These are phyloP conservation scores for Pelobates cultripes DNA, from an alignment of 2,797 vertebrate species.

Conservation along the genomic window DNA sequence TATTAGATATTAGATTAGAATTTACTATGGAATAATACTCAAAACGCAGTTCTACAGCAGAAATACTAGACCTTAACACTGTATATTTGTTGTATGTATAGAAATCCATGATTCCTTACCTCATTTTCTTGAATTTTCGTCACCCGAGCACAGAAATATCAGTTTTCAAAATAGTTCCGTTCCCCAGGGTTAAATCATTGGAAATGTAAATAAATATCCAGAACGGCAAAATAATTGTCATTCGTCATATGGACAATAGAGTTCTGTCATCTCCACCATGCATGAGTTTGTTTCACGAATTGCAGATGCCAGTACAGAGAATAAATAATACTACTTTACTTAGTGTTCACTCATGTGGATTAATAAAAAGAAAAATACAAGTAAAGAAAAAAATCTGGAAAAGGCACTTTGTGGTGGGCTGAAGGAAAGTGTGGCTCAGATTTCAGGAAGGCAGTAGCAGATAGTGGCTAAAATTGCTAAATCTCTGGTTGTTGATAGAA, in stretches of 20 bases:
- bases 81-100: neutral
- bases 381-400: slow-evolving; percentile 49
- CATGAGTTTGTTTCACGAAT: slow-evolving; percentile 16
- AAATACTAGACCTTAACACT: neutral
- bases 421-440: slow-evolving; percentile 65
- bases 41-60: neutral
- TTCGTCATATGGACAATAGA: slow-evolving; percentile 39
- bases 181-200: slow-evolving; percentile 35
- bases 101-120: slow-evolving; percentile 19
- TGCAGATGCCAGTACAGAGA: slow-evolving; percentile 14
- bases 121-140: slow-evolving; percentile 43
- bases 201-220: slow-evolving; percentile 33
- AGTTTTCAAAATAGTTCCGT: slow-evolving; percentile 40
- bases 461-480: slow-evolving; percentile 35
- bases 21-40: too few relatives aligned
- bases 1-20: too few relatives aligned
- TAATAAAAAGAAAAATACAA: slow-evolving; percentile 35
- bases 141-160: slow-evolving; percentile 20
- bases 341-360: slow-evolving; percentile 19
- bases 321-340: slow-evolving; percentile 9
- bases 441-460: slow-evolving; percentile 64
- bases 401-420: slow-evolving; percentile 51
- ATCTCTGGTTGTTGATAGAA: slow-evolving; percentile 41
- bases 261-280: slow-evolving; percentile 27
- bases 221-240: slow-evolving; percentile 23